Evolutionary conservation across 1,140 invertebrate species (phyloP).

Genomic region (Papilio aristodemus): DNA sequence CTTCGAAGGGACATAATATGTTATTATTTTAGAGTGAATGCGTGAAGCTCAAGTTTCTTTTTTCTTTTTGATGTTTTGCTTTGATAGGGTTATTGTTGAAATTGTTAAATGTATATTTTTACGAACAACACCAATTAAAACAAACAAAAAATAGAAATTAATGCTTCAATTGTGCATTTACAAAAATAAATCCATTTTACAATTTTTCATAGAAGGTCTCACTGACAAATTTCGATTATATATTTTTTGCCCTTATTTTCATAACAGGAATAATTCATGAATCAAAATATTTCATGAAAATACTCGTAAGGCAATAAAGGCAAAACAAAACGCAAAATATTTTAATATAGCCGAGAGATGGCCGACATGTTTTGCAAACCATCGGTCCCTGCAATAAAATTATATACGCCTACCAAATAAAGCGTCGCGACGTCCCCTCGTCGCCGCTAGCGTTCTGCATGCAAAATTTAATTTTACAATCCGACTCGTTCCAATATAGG

Average conservation of each 20-base stretch:
- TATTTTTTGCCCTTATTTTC: constrained; percentile 1
- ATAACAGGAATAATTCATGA: background rate
- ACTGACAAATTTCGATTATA: background rate
- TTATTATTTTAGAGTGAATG: constrained; percentile 41
- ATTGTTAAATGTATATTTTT: too few species aligned
- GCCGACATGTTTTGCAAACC: constrained; percentile 71
- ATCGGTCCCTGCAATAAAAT: constrained; percentile 79
- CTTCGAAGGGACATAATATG: constrained; percentile 67
- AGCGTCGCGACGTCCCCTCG: constrained; percentile 59
- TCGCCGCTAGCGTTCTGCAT: constrained; percentile 67
- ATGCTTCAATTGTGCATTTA: too few species aligned
- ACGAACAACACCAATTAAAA: too few species aligned
- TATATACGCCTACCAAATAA: constrained; percentile 80
- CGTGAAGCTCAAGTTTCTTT: constrained; percentile 2
- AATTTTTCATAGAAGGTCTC: too few species aligned
- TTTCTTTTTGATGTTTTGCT: constrained; percentile 15
- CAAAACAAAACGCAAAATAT: constrained; percentile 42
- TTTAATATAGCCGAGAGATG: constrained; percentile 57
- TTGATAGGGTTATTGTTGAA: background rate
- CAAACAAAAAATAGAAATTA: too few species aligned
- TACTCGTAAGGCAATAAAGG: background rate
- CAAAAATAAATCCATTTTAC: too few species aligned
- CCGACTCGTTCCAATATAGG: constrained; percentile 76
- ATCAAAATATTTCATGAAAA: constrained; percentile 14
- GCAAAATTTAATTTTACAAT: constrained; percentile 80